Evolutionary conservation across 2,113 vertebrate genomes (phyloP).

Genomic region (Phoxinus phoxinus): DNA sequence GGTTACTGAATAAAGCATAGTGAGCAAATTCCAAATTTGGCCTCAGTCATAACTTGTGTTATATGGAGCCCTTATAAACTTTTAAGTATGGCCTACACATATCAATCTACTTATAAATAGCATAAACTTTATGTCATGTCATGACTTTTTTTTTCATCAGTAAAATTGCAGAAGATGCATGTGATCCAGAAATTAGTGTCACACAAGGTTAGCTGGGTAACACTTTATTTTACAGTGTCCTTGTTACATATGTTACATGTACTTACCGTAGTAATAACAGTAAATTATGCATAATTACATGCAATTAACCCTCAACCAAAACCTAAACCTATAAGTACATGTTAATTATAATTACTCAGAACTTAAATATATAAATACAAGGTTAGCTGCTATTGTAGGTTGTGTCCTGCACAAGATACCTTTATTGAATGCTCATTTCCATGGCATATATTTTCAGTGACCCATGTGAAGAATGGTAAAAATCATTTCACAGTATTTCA

Average conservation of each 20-base stretch:
- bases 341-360: too few relatives aligned
- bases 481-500: conserved; percentile 14
- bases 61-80: neutral
- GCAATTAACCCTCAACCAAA: too few relatives aligned
- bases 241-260: too few relatives aligned
- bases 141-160: neutral
- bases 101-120: neutral
- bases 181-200: neutral
- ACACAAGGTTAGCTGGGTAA: neutral
- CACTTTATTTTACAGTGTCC: too few relatives aligned
- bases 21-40: neutral
- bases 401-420: neutral
- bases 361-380: too few relatives aligned
- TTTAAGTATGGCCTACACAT: neutral
- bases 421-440: neutral
- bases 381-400: neutral
- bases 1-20: neutral
- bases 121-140: neutral
- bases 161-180: neutral
- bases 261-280: too few relatives aligned
- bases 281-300: too few relatives aligned
- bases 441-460: conserved; percentile 25
- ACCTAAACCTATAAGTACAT: too few relatives aligned
- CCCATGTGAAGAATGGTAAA: neutral
- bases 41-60: neutral